A percentile compares a stretch with the other conserved stretches of the same genome.
These are phyloP conservation scores for Torymus auratus DNA, from an alignment of 2,888 invertebrate genomes.

Conservation along the genomic window DNA sequence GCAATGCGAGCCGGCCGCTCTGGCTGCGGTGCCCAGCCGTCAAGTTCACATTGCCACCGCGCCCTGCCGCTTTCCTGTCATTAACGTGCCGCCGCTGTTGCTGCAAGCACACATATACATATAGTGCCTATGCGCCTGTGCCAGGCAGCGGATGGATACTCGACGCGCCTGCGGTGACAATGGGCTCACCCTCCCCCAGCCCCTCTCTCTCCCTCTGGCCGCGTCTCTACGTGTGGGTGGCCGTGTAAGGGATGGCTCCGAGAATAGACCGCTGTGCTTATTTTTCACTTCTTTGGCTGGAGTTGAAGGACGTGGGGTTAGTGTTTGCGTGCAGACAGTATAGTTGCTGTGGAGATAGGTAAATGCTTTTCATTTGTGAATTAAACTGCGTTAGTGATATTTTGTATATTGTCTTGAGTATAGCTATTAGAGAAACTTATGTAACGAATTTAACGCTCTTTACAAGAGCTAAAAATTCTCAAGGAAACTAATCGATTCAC, in stretches of 20 bases:
- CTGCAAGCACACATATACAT: no score
- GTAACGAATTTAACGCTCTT: no score
- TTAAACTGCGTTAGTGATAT: no score
- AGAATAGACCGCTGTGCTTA: not conserved
- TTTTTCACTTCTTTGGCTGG: not conserved
- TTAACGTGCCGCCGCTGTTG: conserved; percentile 68
- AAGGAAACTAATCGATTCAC: no score
- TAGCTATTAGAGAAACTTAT: no score
- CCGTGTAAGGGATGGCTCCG: not conserved
- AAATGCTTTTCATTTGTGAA: no score
- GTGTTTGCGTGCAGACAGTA: no score
- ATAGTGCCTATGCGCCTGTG: no score
- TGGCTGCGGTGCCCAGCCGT: conserved; percentile 72
- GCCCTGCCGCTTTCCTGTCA: conserved; percentile 69
- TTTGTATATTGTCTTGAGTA: no score
- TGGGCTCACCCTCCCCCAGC: not conserved
- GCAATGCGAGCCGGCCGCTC: conserved; percentile 58
- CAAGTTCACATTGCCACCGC: conserved; percentile 75
- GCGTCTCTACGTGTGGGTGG: not conserved
- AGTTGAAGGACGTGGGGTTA: no score
- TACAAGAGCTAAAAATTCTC: no score
- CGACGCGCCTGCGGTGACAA: conserved; percentile 38
- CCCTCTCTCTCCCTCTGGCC: not conserved
- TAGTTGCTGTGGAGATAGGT: no score
- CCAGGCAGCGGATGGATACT: not conserved